Evolutionary conservation across 2,888 invertebrate species (phyloP).

Genomic region (Strigamia crassipes): DNA sequence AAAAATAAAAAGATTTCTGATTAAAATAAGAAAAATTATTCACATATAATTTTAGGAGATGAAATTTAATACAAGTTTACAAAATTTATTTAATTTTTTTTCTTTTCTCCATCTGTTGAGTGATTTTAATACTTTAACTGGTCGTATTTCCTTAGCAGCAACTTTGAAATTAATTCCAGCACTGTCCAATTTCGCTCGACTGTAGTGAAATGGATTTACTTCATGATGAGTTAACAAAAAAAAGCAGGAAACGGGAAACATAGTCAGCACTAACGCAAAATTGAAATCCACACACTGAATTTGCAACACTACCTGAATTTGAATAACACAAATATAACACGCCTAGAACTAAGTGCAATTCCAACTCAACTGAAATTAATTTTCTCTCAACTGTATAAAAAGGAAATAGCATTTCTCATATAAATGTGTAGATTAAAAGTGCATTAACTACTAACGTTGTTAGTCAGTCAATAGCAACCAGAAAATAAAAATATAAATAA

Average conservation of each 20-base stretch:
- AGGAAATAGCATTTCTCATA: background rate
- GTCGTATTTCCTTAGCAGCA: background rate
- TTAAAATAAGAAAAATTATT: background rate
- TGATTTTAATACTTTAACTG: background rate
- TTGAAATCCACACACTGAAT: constrained; percentile 4
- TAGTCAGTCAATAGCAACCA: background rate
- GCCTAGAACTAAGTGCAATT: background rate
- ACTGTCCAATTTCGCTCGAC: constrained; percentile 1
- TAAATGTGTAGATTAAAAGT: constrained; percentile 9
- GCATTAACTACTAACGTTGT: background rate
- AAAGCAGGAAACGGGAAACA: background rate
- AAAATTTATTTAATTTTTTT: background rate
- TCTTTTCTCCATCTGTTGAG: background rate
- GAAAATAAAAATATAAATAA: background rate
- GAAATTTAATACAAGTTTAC: background rate
- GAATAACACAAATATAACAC: constrained; percentile 4
- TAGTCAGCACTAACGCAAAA: constrained; percentile 18
- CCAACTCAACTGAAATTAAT: background rate
- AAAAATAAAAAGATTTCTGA: background rate
- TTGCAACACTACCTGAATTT: background rate
- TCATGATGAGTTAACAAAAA: constrained; percentile 4
- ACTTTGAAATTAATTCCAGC: background rate
- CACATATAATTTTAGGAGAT: no score
- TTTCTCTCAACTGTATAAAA: background rate
- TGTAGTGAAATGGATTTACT: constrained; percentile 3